phyloP scores from a whole-genome alignment of 2,888 invertebrate genomes.

The Rutpela maculata region DNA sequence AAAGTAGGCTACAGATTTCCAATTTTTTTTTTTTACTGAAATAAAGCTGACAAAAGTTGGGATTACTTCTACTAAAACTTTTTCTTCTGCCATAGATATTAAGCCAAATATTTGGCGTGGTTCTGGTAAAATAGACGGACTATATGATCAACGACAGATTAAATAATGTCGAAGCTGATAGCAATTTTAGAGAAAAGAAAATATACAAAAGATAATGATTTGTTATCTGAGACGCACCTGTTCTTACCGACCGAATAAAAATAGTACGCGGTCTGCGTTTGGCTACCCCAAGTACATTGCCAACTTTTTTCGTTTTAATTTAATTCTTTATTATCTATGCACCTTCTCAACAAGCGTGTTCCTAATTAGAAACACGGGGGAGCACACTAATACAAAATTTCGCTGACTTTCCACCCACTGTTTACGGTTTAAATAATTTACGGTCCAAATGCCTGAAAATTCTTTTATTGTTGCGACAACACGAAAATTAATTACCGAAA shows the following conservation, averaged over 20 bases:
- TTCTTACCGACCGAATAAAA: not conserved
- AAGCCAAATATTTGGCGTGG: too few relatives aligned
- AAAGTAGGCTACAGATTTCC: too few relatives aligned
- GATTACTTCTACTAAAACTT: too few relatives aligned
- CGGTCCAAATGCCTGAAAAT: not conserved
- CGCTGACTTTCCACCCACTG: conserved; percentile 6
- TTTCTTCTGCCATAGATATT: too few relatives aligned
- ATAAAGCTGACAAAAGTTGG: too few relatives aligned
- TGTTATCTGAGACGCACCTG: not conserved
- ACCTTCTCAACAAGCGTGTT: conserved; percentile 52
- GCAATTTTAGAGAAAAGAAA: too few relatives aligned
- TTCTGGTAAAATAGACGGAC: too few relatives aligned
- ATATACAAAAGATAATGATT: too few relatives aligned
- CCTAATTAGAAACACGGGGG: conserved; percentile 54
- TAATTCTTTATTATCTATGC: conserved; percentile 65
- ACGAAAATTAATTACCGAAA: conserved; percentile 27
- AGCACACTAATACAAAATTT: conserved; percentile 41
- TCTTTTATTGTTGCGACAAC: not conserved
- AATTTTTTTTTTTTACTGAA: too few relatives aligned
- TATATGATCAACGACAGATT: too few relatives aligned
- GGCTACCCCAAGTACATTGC: not conserved
- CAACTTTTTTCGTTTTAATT: conserved; percentile 63
- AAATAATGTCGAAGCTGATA: too few relatives aligned
- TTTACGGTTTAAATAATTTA: conserved; percentile 18
- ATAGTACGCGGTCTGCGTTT: not conserved